Conservation (phyloP, 2,797 vertebrate species). For the Cichlasoma orientale region DNA sequence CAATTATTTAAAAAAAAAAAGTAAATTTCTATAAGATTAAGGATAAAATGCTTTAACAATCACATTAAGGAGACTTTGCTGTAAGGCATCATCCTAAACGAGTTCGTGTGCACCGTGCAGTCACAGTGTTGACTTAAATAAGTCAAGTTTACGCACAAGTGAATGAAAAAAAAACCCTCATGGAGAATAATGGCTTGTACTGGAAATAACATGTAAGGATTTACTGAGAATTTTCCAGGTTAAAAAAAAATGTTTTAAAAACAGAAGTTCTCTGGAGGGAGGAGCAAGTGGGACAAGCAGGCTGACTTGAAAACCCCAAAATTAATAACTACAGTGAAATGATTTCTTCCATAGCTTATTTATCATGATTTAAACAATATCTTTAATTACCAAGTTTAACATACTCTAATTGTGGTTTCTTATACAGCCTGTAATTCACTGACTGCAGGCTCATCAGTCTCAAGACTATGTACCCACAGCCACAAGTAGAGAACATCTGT, state of each 20-base stretch:
- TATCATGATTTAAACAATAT: neutral
- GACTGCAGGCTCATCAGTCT: neutral
- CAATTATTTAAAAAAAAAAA: neutral
- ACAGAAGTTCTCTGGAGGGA: conserved; percentile 1
- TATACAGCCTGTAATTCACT: neutral
- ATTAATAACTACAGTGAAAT: neutral
- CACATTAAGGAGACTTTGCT: conserved; percentile 10
- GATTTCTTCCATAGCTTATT: conserved; percentile 1
- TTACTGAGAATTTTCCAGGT: neutral
- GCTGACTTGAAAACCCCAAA: neutral
- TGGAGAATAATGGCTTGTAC: neutral
- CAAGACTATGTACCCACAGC: conserved; percentile 1
- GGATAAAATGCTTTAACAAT: conserved; percentile 7
- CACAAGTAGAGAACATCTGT: conserved; percentile 7
- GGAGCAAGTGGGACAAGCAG: neutral
- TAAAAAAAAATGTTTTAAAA: neutral
- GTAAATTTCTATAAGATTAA: neutral
- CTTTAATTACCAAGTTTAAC: neutral
- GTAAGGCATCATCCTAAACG: neutral
- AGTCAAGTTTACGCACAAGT: conserved; percentile 1
- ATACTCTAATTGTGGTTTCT: neutral
- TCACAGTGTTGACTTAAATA: neutral
- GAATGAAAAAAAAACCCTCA: neutral
- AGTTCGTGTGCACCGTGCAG: conserved; percentile 20
- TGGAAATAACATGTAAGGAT: neutral